Percentiles rank a stretch among this genome's conserved stretches.
phyloP scores from a whole-genome alignment of 2,113 vertebrate species.

The Todiramphus saurophagus region DNA sequence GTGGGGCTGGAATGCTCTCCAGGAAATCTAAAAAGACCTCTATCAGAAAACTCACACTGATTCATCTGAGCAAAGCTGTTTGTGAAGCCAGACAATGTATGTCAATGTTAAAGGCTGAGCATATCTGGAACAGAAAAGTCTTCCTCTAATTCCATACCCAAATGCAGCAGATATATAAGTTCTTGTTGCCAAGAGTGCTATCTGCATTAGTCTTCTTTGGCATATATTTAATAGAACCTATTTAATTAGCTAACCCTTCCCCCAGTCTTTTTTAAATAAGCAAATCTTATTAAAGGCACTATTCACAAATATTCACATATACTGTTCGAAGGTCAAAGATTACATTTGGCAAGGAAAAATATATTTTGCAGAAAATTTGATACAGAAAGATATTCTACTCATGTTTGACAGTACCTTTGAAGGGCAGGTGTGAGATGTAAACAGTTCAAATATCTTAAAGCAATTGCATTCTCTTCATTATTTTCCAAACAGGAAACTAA shows the following conservation, averaged over 20 bases:
- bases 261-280: neutral
- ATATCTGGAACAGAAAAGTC: neutral
- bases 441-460: neutral
- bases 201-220: neutral
- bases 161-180: neutral
- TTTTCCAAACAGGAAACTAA: neutral
- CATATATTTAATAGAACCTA: neutral
- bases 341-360: neutral
- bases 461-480: neutral
- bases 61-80: neutral
- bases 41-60: neutral
- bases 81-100: fast-evolving
- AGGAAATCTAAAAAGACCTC: neutral
- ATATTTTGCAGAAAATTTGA: neutral
- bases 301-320: neutral
- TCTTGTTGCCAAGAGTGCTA: neutral
- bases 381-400: neutral
- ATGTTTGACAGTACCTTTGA: neutral
- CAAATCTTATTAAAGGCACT: neutral
- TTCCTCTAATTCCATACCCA: neutral
- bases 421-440: neutral
- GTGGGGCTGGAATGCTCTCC: neutral
- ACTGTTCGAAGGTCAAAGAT: neutral
- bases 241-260: fast-evolving
- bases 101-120: neutral